Conservation (phyloP, 2,113 vertebrate genomes). For the Sturnus vulgaris region DNA sequence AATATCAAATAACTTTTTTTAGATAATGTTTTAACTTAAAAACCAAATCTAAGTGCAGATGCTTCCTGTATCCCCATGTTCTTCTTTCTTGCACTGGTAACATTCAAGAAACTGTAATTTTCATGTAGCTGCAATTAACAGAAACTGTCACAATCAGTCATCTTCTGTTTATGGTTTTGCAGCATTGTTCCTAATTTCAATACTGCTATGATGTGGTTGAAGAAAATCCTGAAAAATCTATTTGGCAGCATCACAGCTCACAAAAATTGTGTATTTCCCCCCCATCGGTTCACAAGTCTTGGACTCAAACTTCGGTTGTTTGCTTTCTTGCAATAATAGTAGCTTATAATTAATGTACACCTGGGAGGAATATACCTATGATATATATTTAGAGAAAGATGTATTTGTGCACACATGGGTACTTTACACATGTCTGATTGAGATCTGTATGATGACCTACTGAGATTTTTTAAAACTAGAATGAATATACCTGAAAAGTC, state of each 20-base stretch:
- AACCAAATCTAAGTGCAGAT: background rate
- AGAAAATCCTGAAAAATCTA: slow-evolving; percentile 1
- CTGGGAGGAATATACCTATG: background rate
- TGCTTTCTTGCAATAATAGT: background rate
- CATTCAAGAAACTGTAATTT: slow-evolving; percentile 46
- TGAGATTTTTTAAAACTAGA: background rate
- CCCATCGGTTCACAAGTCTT: background rate
- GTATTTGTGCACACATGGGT: background rate
- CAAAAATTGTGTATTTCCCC: background rate
- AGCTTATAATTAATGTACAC: background rate
- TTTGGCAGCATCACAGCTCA: background rate
- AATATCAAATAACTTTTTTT: background rate
- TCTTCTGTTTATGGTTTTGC: background rate
- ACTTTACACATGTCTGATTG: background rate
- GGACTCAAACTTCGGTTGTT: background rate
- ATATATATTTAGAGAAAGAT: background rate
- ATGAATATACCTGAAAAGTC: background rate
- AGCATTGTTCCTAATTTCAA: background rate
- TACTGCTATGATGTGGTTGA: background rate
- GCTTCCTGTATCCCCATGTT: background rate
- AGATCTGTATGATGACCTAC: background rate
- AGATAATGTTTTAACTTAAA: background rate
- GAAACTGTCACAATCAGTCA: slow-evolving; percentile 37
- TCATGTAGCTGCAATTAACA: slow-evolving; percentile 46
- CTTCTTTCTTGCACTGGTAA: background rate